Percentiles rank a stretch among this genome's conserved stretches.
phyloP scores from a whole-genome alignment of 2,113 vertebrate species.

The Macrotus californicus region DNA sequence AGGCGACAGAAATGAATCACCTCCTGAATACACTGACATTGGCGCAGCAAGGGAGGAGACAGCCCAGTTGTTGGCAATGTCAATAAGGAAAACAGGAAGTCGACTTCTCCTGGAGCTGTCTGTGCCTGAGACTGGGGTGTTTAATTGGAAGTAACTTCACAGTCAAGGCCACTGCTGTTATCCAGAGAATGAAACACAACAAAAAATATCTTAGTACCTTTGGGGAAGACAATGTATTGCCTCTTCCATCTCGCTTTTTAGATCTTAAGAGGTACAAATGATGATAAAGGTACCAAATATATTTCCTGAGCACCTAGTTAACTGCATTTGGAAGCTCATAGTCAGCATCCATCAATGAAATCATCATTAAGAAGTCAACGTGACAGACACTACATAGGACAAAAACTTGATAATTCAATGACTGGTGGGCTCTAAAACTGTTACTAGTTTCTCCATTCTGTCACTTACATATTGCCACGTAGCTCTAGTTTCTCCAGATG shows the following conservation, averaged over 20 bases:
- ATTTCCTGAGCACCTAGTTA: neutral
- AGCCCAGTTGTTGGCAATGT: fast-evolving
- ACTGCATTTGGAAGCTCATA: neutral
- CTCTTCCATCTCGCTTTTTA: neutral
- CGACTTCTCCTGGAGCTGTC: neutral
- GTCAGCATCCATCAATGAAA: neutral
- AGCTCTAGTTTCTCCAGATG: neutral
- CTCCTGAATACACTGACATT: constrained; percentile 47
- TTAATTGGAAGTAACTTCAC: neutral
- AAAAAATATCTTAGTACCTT: neutral
- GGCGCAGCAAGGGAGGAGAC: neutral
- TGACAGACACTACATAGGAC: neutral
- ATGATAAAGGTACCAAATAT: neutral
- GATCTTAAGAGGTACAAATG: neutral
- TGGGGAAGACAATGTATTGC: neutral
- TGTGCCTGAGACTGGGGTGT: neutral
- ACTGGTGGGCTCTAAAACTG: neutral
- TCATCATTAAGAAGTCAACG: neutral
- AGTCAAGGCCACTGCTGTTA: neutral
- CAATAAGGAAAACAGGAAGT: neutral
- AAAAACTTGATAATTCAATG: neutral
- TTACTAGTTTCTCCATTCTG: neutral
- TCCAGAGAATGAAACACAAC: neutral
- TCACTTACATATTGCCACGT: neutral
- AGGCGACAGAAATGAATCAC: constrained; percentile 50